Evolutionary conservation across 2,797 vertebrate species (phyloP).

Genomic region (Helicolenus hilgendorfi): DNA sequence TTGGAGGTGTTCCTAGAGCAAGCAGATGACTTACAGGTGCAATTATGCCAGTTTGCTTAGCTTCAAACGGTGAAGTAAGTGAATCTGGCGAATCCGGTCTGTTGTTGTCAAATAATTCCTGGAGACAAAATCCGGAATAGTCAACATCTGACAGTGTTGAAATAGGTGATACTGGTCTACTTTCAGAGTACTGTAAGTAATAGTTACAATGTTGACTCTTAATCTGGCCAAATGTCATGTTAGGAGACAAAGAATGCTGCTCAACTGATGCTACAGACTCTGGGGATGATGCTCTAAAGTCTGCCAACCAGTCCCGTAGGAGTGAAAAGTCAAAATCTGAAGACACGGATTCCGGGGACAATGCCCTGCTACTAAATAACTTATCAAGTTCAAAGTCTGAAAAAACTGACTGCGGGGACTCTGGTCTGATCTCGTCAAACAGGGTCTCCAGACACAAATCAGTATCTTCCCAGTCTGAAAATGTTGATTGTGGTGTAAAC

Average conservation of each 20-base stretch:
- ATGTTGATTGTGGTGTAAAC: neutral
- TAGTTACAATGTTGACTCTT: neutral
- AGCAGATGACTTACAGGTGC: neutral
- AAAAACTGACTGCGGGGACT: too few species aligned
- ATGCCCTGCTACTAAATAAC: too few species aligned
- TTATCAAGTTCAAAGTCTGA: too few species aligned
- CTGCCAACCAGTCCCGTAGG: neutral
- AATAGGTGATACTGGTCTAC: neutral
- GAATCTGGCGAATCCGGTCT: conserved; percentile 14
- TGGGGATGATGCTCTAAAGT: neutral
- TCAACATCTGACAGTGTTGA: neutral
- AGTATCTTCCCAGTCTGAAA: conserved; percentile 2
- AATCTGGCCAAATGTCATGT: neutral
- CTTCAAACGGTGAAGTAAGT: neutral
- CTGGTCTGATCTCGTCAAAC: too few species aligned
- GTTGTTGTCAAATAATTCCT: neutral
- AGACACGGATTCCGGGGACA: neutral
- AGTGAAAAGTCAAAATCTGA: neutral
- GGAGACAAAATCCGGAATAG: neutral
- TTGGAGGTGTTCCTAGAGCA: neutral
- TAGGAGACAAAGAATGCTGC: fast-evolving
- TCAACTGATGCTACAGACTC: neutral
- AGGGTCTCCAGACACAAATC: neutral
- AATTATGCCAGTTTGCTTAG: neutral
- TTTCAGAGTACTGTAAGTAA: neutral